Evolutionary conservation across 2,888 invertebrate species (phyloP).

Genomic region (Volucella bombylans): DNA sequence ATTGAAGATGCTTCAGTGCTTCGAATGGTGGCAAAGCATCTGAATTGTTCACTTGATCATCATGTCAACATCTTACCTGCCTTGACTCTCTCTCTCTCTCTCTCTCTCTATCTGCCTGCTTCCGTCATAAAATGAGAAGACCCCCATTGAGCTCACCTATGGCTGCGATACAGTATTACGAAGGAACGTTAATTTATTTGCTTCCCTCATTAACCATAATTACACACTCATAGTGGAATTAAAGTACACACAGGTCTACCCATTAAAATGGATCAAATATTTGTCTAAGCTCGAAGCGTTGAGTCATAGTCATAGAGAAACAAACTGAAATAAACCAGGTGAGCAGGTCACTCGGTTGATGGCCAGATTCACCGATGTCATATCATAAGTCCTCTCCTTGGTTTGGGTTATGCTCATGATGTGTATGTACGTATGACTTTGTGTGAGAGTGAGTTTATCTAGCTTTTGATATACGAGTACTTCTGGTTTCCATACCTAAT

Average conservation of each 20-base stretch:
- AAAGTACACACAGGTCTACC: conserved; percentile 39
- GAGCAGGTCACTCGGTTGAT: conserved; percentile 59
- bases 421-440: too few species aligned
- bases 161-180: conserved; percentile 12
- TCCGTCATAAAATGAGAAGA: conserved; percentile 13
- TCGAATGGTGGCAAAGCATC: conserved; percentile 12
- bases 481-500: too few species aligned
- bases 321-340: conserved; percentile 50
- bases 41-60: conserved; percentile 39
- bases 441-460: too few species aligned
- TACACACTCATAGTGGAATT: conserved; percentile 35
- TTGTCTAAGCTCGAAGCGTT: conserved; percentile 39
- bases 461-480: too few species aligned
- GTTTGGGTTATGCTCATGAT: not conserved
- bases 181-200: conserved; percentile 65
- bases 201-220: conserved; percentile 67
- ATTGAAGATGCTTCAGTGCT: not conserved
- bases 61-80: conserved; percentile 22
- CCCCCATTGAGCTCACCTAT: conserved; percentile 17
- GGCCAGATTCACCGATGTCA: not conserved
- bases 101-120: not conserved
- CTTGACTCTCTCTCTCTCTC: conserved; percentile 11
- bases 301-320: not conserved
- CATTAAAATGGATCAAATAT: conserved; percentile 67
- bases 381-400: not conserved